Percentiles rank a stretch among this genome's conserved stretches.
Conservation (phyloP, 2,888 invertebrate species). For the Azorinus chamasolen region DNA sequence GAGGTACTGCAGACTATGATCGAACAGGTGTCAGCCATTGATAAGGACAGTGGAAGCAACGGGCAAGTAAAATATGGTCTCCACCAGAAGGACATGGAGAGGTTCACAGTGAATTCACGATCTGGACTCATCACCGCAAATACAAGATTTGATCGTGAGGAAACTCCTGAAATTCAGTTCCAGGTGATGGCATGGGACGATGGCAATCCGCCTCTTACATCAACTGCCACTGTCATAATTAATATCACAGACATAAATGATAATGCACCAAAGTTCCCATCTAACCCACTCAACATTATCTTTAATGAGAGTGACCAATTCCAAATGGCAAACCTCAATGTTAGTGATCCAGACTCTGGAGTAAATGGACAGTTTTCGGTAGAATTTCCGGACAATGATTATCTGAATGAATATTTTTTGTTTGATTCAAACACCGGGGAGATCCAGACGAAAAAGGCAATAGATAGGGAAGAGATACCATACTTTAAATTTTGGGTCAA, state of each 20-base stretch:
- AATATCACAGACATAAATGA: conserved; percentile 98
- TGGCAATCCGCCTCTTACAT: conserved; percentile 91
- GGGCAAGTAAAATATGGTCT: conserved; percentile 88
- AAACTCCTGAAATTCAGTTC: conserved; percentile 96
- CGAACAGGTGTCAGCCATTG: conserved; percentile 89
- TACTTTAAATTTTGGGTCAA: conserved; percentile 95
- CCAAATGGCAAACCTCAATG: conserved; percentile 95
- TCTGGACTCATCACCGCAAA: conserved; percentile 95
- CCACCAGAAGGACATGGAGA: conserved; percentile 89
- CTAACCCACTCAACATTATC: conserved; percentile 95
- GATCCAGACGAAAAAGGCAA: conserved; percentile 92
- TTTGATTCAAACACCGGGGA: conserved; percentile 92
- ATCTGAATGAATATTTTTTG: conserved; percentile 88
- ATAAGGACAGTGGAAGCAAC: conserved; percentile 86
- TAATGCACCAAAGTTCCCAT: conserved; percentile 97
- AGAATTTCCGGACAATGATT: conserved; percentile 59
- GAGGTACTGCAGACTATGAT: conserved; percentile 73
- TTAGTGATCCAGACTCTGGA: conserved; percentile 96
- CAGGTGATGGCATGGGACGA: conserved; percentile 94
- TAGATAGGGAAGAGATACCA: conserved; percentile 94
- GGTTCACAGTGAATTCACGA: conserved; percentile 94
- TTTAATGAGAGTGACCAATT: conserved; percentile 96
- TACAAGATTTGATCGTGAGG: conserved; percentile 93
- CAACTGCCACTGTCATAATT: conserved; percentile 89
- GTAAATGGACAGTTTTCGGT: conserved; percentile 92